phyloP scores from a whole-genome alignment of 2,888 invertebrate species.

The Zaprionus lineosus region DNA sequence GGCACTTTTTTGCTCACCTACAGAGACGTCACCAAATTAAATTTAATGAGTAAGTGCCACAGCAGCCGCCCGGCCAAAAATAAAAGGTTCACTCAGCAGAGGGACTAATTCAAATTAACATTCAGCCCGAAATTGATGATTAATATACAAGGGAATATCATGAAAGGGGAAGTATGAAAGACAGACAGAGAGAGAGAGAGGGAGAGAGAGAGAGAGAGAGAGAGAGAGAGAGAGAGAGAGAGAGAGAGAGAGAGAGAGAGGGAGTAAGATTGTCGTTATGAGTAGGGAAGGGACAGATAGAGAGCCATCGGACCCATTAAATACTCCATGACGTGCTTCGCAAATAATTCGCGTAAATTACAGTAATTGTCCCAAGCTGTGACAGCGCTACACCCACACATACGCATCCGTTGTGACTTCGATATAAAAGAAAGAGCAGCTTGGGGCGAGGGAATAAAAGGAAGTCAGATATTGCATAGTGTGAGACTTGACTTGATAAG shows the following conservation, averaged over 20 bases:
- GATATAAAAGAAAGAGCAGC: no score
- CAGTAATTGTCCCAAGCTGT: constrained; percentile 53
- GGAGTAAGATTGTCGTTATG: no score
- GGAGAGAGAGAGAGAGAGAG: no score
- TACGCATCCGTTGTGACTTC: no score
- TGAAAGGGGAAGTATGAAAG: background rate
- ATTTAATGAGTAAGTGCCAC: constrained; percentile 64
- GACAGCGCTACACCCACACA: constrained; percentile 17
- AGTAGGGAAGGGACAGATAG: background rate
- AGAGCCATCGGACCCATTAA: constrained; percentile 8
- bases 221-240: no score
- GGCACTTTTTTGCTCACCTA: background rate
- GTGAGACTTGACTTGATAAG: no score
- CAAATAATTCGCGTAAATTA: constrained; percentile 54
- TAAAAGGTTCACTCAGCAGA: constrained; percentile 72
- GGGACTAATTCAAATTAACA: constrained; percentile 69
- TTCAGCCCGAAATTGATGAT: constrained; percentile 21
- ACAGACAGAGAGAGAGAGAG: background rate
- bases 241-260: no score
- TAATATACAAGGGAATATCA: no score
- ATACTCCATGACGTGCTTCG: constrained; percentile 21
- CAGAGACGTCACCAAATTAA: constrained; percentile 61
- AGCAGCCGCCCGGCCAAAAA: constrained; percentile 47
- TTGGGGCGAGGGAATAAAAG: no score
- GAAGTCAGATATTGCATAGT: no score